Conservation (phyloP, 2,888 invertebrate genomes). For the Diplolepis rosae region DNA sequence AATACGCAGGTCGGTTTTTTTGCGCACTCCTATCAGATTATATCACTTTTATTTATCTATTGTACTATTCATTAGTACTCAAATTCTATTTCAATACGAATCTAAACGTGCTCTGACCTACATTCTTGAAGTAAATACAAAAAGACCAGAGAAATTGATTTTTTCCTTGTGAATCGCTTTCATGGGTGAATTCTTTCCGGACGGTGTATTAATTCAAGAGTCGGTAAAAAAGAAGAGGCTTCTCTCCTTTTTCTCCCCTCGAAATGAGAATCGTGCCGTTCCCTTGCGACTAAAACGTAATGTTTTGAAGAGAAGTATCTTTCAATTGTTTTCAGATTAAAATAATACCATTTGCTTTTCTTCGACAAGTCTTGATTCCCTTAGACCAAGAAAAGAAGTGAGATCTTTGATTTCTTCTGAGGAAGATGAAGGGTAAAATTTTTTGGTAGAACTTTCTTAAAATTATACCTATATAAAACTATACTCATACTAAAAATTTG, state of each 20-base stretch:
- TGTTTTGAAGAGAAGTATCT: neutral
- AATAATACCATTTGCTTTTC: too few species aligned
- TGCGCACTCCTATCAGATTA: too few species aligned
- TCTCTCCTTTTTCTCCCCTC: neutral
- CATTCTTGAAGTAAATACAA: neutral
- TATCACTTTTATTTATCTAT: too few species aligned
- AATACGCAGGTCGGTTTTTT: too few species aligned
- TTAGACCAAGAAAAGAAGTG: neutral
- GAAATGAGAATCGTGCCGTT: neutral
- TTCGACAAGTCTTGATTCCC: neutral
- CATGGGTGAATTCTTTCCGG: too few species aligned
- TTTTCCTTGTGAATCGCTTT: too few species aligned
- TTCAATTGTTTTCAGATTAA: neutral
- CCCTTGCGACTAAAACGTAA: neutral
- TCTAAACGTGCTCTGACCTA: neutral
- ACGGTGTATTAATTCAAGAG: neutral
- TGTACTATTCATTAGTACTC: neutral
- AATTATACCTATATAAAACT: too few species aligned
- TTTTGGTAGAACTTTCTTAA: too few species aligned
- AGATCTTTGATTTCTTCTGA: neutral
- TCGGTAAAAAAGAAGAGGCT: neutral
- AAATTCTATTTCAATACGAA: too few species aligned
- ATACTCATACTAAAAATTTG: too few species aligned
- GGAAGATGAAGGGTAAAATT: too few species aligned
- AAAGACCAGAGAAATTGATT: too few species aligned